Conservation (phyloP, 92 coral and sea anemone species). For the Plumapathes pennacea region DNA sequence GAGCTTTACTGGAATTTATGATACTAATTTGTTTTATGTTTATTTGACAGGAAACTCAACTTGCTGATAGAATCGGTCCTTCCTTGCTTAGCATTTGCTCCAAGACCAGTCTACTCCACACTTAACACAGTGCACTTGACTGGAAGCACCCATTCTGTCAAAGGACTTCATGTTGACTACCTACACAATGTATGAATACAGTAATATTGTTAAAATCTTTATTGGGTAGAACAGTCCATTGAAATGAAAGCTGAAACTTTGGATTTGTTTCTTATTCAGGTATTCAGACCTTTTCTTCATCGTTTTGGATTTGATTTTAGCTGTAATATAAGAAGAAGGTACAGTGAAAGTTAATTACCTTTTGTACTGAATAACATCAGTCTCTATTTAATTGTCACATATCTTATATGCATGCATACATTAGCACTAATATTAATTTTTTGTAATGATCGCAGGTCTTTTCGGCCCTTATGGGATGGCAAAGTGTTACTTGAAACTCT, state of each 20-base stretch:
- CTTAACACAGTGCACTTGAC: conserved; percentile 74
- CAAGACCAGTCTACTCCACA: conserved; percentile 65
- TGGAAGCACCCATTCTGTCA: conserved; percentile 78
- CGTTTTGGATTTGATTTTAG: conserved; percentile 82
- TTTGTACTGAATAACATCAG: background rate
- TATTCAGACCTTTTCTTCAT: conserved; percentile 56
- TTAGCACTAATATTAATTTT: background rate
- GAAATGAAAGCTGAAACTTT: background rate
- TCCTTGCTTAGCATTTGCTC: conserved; percentile 81
- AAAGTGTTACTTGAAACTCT: conserved; percentile 67
- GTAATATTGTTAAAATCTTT: background rate
- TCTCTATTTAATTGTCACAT: background rate
- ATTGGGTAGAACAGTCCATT: background rate
- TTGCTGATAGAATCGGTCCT: conserved; percentile 66
- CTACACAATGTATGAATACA: conserved; percentile 63
- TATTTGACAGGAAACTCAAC: conserved; percentile 64
- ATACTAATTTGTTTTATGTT: background rate
- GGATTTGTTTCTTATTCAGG: conserved; percentile 36
- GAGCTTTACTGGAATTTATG: background rate
- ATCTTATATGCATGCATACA: background rate
- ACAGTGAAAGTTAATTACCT: background rate
- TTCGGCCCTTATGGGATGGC: conserved; percentile 80
- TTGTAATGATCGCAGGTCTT: conserved; percentile 50
- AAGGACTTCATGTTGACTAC: conserved; percentile 86
- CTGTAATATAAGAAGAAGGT: conserved; percentile 90